phyloP scores from a whole-genome alignment of 2,113 vertebrate genomes.

The Morone chrysops region DNA sequence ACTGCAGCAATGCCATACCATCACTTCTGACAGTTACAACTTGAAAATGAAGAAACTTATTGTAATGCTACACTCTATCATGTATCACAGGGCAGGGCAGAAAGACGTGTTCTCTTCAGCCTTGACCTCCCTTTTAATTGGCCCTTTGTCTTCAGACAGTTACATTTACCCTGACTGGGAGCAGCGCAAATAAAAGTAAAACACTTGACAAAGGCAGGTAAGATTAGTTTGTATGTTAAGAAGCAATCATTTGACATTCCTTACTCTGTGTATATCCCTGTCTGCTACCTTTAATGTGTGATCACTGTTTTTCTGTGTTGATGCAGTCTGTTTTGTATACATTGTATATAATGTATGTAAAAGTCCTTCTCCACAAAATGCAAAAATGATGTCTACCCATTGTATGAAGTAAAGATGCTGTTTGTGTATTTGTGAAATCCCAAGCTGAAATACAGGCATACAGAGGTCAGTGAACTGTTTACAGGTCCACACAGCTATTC shows the following conservation, averaged over 20 bases:
- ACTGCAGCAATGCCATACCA: neutral
- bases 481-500: conserved; percentile 52
- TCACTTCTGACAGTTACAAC: neutral
- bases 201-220: neutral
- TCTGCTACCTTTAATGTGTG: neutral
- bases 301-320: neutral
- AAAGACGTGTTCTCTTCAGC: neutral
- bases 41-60: neutral
- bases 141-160: neutral
- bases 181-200: neutral
- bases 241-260: neutral
- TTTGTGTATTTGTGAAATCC: conserved; percentile 13
- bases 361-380: neutral
- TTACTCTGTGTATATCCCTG: neutral
- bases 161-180: neutral
- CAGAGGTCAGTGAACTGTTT: conserved; percentile 29
- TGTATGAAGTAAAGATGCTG: neutral
- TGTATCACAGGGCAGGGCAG: neutral
- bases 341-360: neutral
- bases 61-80: conserved; percentile 3
- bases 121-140: conserved; percentile 7
- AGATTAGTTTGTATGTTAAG: neutral
- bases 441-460: conserved; percentile 20
- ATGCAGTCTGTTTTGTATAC: neutral
- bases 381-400: neutral